Base-by-base conservation (phyloP, 1,140 invertebrate species). In the Megalopta genalis region DNA sequence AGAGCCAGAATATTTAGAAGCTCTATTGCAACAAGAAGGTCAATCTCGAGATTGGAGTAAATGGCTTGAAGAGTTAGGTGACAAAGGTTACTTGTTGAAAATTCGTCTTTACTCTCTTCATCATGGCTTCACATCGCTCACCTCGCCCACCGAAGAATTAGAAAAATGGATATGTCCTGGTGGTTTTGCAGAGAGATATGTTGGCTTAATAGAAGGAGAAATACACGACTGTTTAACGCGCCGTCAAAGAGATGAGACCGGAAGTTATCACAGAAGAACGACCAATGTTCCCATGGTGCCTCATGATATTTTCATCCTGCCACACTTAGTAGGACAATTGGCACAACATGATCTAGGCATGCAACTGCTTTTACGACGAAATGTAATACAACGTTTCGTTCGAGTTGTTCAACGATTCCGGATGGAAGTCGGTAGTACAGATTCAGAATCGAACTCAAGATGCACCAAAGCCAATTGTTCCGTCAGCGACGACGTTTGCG, bases 261-360 rank as follows among this genome's bases (percentile, higher is more conserved):
- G 97, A 0, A 95, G 94, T 77, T 97, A 97, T 88, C 95, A 95
- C 62, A 93, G 96, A 49, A 92, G 96, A 74, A 91, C 92, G 3
- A 94, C 90, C 39, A 91, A 90, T 9, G 82, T 82, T 64, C 89
- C 79, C 74, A 88, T 84, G 83, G 86, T 80, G 80, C 91, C 90
- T 87, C 92, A 82, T 81, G 95, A 96, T 88, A 94, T 96, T 10
- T 96, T 94, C 88, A 93, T 98, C 18, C 96, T 97, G 4, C 96
- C 96, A 0, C 98, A 99, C 94, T 92, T 99, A 14, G 97, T 99
- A 91, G 97, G 97, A 0, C 97, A 98, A 88, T 93, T 99, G 42
- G 96, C 95, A 0, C 96, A 97, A 86, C 97, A 97, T 86, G 93
- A 95, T 37, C 93, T 95, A 37, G 97, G 98, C 0, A 93, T 96